These are phyloP conservation scores for Coleophora deauratella DNA, from an alignment of 2,888 invertebrate species.

Conservation along the genomic window DNA sequence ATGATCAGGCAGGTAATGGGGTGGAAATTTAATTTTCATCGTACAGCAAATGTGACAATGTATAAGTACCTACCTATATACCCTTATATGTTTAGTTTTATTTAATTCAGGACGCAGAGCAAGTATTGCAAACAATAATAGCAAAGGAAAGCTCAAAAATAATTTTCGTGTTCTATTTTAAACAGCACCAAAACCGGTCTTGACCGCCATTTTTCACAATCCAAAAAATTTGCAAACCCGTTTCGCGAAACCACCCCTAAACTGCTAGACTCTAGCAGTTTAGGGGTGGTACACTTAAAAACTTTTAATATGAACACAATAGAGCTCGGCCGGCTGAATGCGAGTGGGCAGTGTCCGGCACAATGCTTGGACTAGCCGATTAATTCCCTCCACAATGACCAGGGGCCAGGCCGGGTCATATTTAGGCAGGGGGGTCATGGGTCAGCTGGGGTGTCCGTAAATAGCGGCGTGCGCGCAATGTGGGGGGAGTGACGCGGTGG, in stretches of 20 bases:
- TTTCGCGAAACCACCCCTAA: slow-evolving; percentile 31
- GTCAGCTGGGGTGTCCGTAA: slow-evolving; percentile 64
- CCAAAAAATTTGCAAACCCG: slow-evolving; percentile 34
- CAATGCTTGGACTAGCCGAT: slow-evolving; percentile 65
- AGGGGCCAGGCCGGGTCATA: slow-evolving; percentile 63
- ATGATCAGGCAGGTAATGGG: too few relatives aligned
- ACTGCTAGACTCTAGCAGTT: too few relatives aligned
- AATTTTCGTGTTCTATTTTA: slow-evolving; percentile 2
- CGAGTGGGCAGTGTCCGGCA: slow-evolving; percentile 54
- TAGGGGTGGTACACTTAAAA: slow-evolving; percentile 56
- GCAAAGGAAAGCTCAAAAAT: too few relatives aligned
- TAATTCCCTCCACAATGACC: slow-evolving; percentile 65
- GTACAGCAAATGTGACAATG: too few relatives aligned
- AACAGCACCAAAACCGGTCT: slow-evolving; percentile 26
- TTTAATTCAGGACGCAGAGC: too few relatives aligned
- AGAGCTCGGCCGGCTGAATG: slow-evolving; percentile 29
- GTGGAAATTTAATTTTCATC: too few relatives aligned
- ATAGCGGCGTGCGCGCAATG: slow-evolving; percentile 46
- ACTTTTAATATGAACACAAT: slow-evolving; percentile 66
- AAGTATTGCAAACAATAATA: too few relatives aligned
- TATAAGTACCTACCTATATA: too few relatives aligned
- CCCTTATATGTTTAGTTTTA: too few relatives aligned
- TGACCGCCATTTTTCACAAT: slow-evolving; percentile 9
- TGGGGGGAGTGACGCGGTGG: slow-evolving; percentile 59
- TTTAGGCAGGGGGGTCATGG: slow-evolving; percentile 69